phyloP scores from a whole-genome alignment of 35 echinoderm and acorn worm species.

The Apostichopus parvimensis region DNA sequence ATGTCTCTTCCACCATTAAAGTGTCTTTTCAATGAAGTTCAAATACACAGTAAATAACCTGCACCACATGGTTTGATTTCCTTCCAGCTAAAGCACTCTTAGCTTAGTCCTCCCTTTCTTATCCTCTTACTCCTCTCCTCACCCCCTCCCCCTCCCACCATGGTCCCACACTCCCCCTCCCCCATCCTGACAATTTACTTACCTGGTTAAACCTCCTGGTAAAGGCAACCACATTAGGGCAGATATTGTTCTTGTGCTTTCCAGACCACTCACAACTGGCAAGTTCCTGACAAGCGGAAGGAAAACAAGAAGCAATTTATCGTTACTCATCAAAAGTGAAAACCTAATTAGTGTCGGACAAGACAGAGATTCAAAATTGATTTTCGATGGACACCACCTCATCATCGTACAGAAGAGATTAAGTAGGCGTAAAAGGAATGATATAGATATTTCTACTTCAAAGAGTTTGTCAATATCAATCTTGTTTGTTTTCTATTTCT shows the following conservation, averaged over 20 bases:
- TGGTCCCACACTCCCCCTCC: not conserved
- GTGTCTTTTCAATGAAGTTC: too few species aligned
- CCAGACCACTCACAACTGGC: conserved; percentile 95
- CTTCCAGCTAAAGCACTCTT: not conserved
- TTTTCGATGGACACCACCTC: not conserved
- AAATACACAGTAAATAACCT: too few species aligned
- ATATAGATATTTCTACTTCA: not conserved
- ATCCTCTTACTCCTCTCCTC: not conserved
- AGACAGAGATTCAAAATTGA: not conserved
- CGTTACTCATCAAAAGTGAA: not conserved
- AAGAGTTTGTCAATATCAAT: not conserved
- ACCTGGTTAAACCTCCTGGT: conserved; percentile 95
- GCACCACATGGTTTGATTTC: not conserved
- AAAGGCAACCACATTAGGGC: conserved; percentile 94
- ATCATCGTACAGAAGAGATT: too few species aligned
- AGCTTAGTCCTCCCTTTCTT: not conserved
- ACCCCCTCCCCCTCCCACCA: too few species aligned
- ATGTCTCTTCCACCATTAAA: too few species aligned
- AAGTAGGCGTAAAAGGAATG: too few species aligned
- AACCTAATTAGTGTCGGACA: not conserved
- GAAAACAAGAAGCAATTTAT: not conserved
- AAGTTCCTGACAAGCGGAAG: conserved; percentile 73
- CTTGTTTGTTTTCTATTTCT: too few species aligned
- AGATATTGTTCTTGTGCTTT: conserved; percentile 89
- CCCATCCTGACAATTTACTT: not conserved